Evolutionary conservation across 2,888 invertebrate species (phyloP).

Genomic region (Dioctria rufipes): DNA sequence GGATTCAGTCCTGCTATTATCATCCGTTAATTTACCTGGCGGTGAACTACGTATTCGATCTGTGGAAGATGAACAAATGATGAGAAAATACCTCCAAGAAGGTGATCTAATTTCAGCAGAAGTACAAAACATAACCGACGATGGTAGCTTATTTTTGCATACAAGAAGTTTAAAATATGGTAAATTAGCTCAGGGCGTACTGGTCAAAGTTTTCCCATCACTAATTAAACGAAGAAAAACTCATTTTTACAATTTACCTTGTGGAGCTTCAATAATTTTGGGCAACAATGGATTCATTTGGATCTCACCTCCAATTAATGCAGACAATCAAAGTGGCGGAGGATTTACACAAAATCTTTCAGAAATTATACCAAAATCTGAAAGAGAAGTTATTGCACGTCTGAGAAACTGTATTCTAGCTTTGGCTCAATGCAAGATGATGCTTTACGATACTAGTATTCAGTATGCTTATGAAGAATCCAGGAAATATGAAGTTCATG

Average conservation of each 20-base stretch:
- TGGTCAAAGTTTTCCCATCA: constrained; percentile 93
- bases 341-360: constrained; percentile 85
- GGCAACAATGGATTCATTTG: constrained; percentile 98
- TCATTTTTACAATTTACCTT: constrained; percentile 94
- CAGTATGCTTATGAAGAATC: constrained; percentile 93
- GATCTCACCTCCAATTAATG: constrained; percentile 83
- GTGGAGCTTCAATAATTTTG: constrained; percentile 92
- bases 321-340: constrained; percentile 77
- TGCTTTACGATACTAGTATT: constrained; percentile 93
- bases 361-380: constrained; percentile 78
- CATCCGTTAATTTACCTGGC: constrained; percentile 97
- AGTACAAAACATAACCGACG: constrained; percentile 92
- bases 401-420: constrained; percentile 92
- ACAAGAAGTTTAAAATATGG: constrained; percentile 98
- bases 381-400: constrained; percentile 90
- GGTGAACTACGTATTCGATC: constrained; percentile 94
- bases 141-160: constrained; percentile 93
- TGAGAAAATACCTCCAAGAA: constrained; percentile 94
- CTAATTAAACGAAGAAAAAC: constrained; percentile 94
- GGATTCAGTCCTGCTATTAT: constrained; percentile 89
- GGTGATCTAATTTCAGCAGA: constrained; percentile 98
- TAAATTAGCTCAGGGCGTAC: constrained; percentile 90
- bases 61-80: constrained; percentile 97
- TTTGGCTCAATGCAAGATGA: constrained; percentile 88
- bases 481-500: constrained; percentile 83